Evolutionary conservation across 2,888 invertebrate genomes (phyloP), one percentile per base, ranked within the genome.

Genomic region (Microctonus brassicae): DNA sequence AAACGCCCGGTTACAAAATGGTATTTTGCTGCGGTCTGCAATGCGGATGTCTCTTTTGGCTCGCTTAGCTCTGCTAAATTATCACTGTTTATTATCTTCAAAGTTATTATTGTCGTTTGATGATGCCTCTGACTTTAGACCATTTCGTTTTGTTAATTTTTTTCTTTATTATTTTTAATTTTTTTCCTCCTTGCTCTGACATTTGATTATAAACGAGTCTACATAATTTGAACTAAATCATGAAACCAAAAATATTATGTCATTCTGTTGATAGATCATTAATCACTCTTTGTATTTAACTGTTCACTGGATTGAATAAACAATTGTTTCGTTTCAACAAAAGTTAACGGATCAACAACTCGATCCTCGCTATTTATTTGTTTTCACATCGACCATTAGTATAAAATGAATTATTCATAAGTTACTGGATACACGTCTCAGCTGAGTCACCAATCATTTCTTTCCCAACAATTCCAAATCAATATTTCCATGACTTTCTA

Each of bases 21-120:
- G n/a, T n/a, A n/a, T 60, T 74, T 78, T 76, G 81, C 81, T 79
- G 83, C 81, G 78, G 83, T 81, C 81, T 82, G 81, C 82, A 83
- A 78, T 83, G 83, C 83, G 76, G 83, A 81, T 81, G 77, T 77
- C 72, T 77, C 72, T 72, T 70, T 61, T 61, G 63, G 47, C 57
- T 36, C 24, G 24, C 24, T 53, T 26, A 24, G 39, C 71, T 65
- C n/a, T 24, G 17, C 20, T 22, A 20, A 47, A 58, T 70, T 70
- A 62, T 73, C 62, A 57, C 61, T n/a, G 58, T 62, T n/a, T 36
- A 61, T 73, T 29, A 72, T 58, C 34, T 13, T 47, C n/a, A 13
- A 6, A 34, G 17, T 60, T n/a, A 60, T 57, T 57, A 20, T 29
- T 7, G 34, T 33, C 36, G 22, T 20, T 60, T 60, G 17, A 34